These are phyloP conservation scores for Oryctolagus cuniculus DNA, from an alignment of 2,113 vertebrate genomes.

Conservation along the genomic window mOryCun1.1 NC_091432.1:52292501-52293000, in stretches of 20 bases:
- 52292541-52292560: slow-evolving; percentile 57
- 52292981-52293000: no score
- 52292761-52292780: not conserved
- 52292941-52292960: no score
- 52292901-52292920: no score
- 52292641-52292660: not conserved
- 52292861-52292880: no score
- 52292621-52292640: not conserved
- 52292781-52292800: not conserved
- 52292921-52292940: no score
- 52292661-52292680: not conserved
- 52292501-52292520: slow-evolving; percentile 22
- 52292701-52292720: not conserved
- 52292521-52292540: slow-evolving; percentile 14
- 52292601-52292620: not conserved
- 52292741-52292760: not conserved
- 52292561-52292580: not conserved
- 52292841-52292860: no score
- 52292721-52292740: not conserved
- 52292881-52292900: no score
- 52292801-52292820: not conserved
- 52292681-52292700: not conserved
- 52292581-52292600: slow-evolving; percentile 17
- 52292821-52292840: not conserved
- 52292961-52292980: no score